Base-by-base conservation (phyloP, 1,140 invertebrate species). In the Arion vulgaris region DNA sequence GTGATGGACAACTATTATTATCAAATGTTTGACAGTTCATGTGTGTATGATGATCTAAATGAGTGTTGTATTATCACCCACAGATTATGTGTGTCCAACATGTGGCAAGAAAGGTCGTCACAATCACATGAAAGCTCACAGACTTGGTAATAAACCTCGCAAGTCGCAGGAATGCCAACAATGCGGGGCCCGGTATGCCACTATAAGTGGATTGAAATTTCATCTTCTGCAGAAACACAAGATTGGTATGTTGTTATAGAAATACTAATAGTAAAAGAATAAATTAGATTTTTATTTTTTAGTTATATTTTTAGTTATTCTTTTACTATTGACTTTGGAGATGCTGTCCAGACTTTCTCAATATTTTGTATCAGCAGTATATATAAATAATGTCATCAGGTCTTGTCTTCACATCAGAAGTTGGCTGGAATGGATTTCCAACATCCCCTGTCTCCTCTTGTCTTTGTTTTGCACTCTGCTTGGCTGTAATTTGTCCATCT, bases 61-160 rank as follows among this genome's bases (percentile, higher is more conserved):
- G 41, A 57, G 23, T n/a, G 23, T n/a, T 57, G 36, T 73, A 39
- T 32, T n/a, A n/a, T 36, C 36, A 19, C 28, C 49, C 34, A 13
- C 66, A 80, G 78, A 80, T 36, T 80, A 80, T 71, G 78, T 80
- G 13, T 80, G 78, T 32, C 78, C 78, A 32, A 71, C 62, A 1
- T 80, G 78, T 80, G 78, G 78, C 53, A 80, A 80, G 45, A 80
- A 80, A 80, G 62, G 62, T 32, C 34, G 45, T 28, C 78, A 80
- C 68, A 80, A 80, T 19, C 78, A 80, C 32, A 32, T 71, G 19
- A 80, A 69, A 34, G 38, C 38, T 45, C 78, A 69, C 15, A 71
- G 28, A 66, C 32, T 28, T 2, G 68, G 39, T 23, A 49, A 28
- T 32, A 80, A 71, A 51, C 62, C 62, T 23, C 28, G 68, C 39